Conservation (phyloP, 2,888 invertebrate species). For the Entomobrya multifasciata region DNA sequence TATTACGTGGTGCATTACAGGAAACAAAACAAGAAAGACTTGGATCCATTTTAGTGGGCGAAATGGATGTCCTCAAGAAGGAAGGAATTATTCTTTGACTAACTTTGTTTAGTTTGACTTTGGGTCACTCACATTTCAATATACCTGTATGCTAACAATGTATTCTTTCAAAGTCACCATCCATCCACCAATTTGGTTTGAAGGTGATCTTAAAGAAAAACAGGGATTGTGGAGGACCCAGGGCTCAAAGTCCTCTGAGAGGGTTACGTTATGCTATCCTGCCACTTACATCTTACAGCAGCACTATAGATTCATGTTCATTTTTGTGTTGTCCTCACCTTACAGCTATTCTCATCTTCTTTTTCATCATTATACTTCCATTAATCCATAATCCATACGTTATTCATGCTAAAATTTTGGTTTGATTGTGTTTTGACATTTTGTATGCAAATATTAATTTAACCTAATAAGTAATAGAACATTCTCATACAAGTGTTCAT, state of each 20-base stretch:
- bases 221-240: neutral
- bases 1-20: neutral
- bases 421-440: too few relatives aligned
- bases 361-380: neutral
- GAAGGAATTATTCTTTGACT: neutral
- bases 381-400: too few relatives aligned
- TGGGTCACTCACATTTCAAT: too few relatives aligned
- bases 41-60: too few relatives aligned
- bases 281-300: too few relatives aligned
- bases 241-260: slow-evolving; percentile 8
- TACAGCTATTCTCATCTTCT: neutral
- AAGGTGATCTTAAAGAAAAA: neutral
- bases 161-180: neutral
- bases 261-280: too few relatives aligned
- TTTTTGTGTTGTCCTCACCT: slow-evolving; percentile 1
- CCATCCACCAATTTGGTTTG: neutral
- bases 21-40: neutral
- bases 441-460: too few relatives aligned
- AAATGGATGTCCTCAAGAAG: neutral
- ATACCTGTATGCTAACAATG: too few relatives aligned
- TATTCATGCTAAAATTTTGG: too few relatives aligned
- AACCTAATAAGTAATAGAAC: too few relatives aligned
- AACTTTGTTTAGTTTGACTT: too few relatives aligned
- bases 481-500: neutral
- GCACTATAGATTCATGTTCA: too few relatives aligned